phyloP scores from a whole-genome alignment of 35 echinoderm and acorn worm genomes.

The Ophiothrix spiculata region DNA sequence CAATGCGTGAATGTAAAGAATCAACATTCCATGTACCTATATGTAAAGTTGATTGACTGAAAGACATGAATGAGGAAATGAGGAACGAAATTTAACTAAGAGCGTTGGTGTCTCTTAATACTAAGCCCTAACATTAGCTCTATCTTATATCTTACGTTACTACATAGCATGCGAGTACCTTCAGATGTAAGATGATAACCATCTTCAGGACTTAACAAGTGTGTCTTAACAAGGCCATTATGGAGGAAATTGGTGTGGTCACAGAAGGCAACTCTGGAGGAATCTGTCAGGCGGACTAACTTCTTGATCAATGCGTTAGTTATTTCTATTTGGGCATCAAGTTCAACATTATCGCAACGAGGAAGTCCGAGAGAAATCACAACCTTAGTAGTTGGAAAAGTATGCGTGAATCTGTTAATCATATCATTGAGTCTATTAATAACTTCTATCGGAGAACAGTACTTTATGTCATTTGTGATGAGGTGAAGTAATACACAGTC shows the following conservation, averaged over 20 bases:
- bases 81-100: background rate
- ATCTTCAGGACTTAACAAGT: background rate
- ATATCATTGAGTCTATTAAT: background rate
- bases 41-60: background rate
- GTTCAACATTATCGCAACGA: background rate
- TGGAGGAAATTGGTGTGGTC: background rate
- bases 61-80: background rate
- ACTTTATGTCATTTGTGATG: background rate
- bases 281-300: background rate
- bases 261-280: background rate
- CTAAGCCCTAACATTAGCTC: background rate
- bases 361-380: background rate
- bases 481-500: background rate
- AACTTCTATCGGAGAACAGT: background rate
- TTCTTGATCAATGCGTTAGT: background rate
- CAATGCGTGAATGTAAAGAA: background rate
- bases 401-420: background rate
- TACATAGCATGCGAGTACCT: background rate
- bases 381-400: background rate
- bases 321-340: background rate
- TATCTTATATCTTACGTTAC: background rate
- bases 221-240: background rate
- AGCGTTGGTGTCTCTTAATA: background rate
- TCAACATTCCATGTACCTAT: conserved; percentile 10
- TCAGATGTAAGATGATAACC: background rate